These are phyloP conservation scores for Neomonachus schauinslandi DNA, from an alignment of 2,113 vertebrate species.

Conservation along the genomic window DNA sequence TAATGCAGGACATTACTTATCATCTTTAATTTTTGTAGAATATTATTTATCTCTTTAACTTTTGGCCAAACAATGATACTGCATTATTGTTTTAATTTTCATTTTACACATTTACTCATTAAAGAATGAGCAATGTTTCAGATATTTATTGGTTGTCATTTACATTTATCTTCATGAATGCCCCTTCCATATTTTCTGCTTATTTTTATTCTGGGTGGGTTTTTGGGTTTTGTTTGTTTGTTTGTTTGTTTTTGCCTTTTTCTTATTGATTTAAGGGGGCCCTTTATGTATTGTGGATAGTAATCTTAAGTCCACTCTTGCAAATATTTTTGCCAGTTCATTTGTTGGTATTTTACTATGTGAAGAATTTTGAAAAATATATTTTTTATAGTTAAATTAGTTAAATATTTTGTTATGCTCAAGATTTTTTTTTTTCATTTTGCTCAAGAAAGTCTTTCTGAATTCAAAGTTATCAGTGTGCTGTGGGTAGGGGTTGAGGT, in stretches of 20 bases:
- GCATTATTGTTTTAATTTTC: background rate
- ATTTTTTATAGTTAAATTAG: background rate
- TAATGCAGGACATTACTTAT: background rate
- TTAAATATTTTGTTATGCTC: background rate
- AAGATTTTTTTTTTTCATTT: background rate
- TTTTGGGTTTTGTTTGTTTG: background rate
- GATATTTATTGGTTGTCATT: background rate
- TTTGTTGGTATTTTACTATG: background rate
- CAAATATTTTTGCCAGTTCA: conserved; percentile 14
- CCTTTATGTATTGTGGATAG: background rate
- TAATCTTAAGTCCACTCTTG: background rate
- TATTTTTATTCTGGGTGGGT: background rate
- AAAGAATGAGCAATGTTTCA: background rate
- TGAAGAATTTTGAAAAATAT: background rate
- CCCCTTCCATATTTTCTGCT: background rate
- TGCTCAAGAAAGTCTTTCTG: background rate
- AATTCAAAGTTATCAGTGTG: background rate
- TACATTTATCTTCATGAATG: background rate
- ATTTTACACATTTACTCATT: background rate
- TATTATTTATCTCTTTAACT: background rate
- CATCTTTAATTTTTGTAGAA: background rate
- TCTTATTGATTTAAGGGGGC: background rate
- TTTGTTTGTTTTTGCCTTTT: background rate
- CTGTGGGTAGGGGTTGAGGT: background rate
- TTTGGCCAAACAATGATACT: background rate